Base-by-base conservation (phyloP, 2,797 vertebrate species). In the Cyclura pinguis region DNA sequence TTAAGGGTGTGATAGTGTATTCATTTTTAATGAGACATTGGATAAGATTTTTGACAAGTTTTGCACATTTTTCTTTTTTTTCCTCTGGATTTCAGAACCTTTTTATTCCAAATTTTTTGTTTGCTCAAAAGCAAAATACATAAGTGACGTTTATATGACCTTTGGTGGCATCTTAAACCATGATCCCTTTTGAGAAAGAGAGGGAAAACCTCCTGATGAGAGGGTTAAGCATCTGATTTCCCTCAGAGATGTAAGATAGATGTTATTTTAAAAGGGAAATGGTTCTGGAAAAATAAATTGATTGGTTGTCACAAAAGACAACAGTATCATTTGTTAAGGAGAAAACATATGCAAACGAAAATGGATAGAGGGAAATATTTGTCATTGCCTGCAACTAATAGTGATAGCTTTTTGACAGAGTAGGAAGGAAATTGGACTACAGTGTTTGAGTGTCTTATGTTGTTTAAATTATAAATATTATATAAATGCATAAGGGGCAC, bases 281-380 rank as follows among this genome's bases (percentile, higher is more conserved):
- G 35, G 38, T 67, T 47, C 35, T 32, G 5, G 47, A 69, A n/a
- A 83, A 72, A 24, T 29, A 38, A 69, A 57, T 80, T 12, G 29
- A 89, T 81, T 50, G 10, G 7, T 80, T 90, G 55, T 80, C 12
- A 80, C 32, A 62, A 59, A 86, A 69, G 10, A 80, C 18, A 55
- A 29, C 9, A 72, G 29, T 85, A 59, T 89, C 42, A 50, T 67
- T 72, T 81, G 52, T 52, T 50, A 85, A 91, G 50, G 52, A 85
- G 42, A 72, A 78, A 69, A 62, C 8, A 14, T 52, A 81, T 52
- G 32, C 29, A 83, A 29, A 80, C 82, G 72, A 82, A 84, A 91
- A 78, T 10, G 42, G 69, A 62, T 88, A 42, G 10, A 84, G 73
- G 42, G 35, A 82, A 55, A 82, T 32, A 62, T 89, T 59, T 85